Conservation (phyloP, 2,113 vertebrate genomes). For the Prunella himalayana region DNA sequence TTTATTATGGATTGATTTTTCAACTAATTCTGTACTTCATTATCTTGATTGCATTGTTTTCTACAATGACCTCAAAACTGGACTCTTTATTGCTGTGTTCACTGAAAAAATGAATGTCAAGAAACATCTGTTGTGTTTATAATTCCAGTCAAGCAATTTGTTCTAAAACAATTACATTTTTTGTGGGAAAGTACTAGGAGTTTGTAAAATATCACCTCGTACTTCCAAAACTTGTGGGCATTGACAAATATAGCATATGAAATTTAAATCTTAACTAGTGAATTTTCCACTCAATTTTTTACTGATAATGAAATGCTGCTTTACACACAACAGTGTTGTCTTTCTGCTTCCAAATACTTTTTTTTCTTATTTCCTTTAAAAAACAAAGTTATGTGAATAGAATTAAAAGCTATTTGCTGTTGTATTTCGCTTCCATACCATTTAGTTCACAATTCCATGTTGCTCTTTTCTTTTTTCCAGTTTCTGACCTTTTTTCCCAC, state of each 20-base stretch:
- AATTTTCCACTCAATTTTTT: neutral
- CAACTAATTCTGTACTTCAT: constrained; percentile 22
- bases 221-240: neutral
- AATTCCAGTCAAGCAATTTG: neutral
- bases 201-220: neutral
- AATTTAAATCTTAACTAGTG: neutral
- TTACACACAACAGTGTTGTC: neutral
- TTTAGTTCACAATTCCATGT: neutral
- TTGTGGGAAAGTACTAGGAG: neutral
- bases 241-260: neutral
- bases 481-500: neutral
- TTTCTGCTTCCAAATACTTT: neutral
- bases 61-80: constrained; percentile 3
- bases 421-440: neutral
- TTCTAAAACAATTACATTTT: neutral
- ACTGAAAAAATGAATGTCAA: neutral
- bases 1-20: constrained; percentile 40
- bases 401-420: neutral
- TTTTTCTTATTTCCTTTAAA: neutral
- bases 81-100: neutral
- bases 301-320: neutral
- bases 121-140: neutral
- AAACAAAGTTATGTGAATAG: neutral
- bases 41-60: constrained; percentile 60
- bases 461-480: neutral